Conservation (phyloP, 2,797 vertebrate species). For the Cheirogaleus major region DNA sequence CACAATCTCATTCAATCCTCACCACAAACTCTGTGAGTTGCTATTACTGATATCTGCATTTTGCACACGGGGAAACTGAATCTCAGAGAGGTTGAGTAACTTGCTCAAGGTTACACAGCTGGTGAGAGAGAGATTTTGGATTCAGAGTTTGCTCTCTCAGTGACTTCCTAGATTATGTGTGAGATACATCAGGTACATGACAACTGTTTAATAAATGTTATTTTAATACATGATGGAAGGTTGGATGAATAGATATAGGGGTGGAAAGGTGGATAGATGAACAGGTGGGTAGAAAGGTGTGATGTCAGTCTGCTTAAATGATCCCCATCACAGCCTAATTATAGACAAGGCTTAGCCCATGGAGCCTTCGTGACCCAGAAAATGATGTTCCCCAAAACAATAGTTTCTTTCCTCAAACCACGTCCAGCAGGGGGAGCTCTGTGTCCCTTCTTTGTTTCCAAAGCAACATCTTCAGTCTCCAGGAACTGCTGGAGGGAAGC, state of each 20-base stretch:
- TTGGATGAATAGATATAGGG: neutral
- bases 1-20: neutral
- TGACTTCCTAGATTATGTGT: neutral
- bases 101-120: neutral
- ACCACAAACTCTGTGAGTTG: neutral
- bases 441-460: constrained; percentile 30
- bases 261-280: too few species aligned
- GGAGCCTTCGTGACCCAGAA: neutral
- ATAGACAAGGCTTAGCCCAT: neutral
- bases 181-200: neutral
- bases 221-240: neutral
- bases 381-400: constrained; percentile 12
- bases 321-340: neutral
- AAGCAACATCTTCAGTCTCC: constrained; percentile 13
- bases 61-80: neutral
- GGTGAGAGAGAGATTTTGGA: neutral
- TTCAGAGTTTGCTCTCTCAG: neutral
- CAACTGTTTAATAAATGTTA: neutral
- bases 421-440: constrained; percentile 43
- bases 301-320: neutral
- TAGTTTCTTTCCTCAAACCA: constrained; percentile 39
- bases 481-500: neutral
- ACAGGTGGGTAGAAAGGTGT: neutral
- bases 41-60: neutral
- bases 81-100: neutral